Base-by-base conservation (phyloP, 1,140 invertebrate species). In the Drosophila athabasca region DNA sequence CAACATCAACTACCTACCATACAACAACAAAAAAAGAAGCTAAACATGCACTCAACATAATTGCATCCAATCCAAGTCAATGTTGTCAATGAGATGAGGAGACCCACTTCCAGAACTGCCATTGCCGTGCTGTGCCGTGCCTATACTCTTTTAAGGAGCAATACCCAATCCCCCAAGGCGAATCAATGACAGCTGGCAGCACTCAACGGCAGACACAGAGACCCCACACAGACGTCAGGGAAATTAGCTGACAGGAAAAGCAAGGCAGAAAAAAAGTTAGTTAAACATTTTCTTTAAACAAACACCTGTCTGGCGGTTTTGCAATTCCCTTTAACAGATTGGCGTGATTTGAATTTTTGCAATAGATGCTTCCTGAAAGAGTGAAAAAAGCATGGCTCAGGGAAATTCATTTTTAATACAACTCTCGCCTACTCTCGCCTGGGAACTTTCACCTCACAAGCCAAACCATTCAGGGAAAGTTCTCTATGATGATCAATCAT, bases 41-140 rank as follows among this genome's bases (percentile, higher is more conserved):
- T 48, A 59, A 73, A 76, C 59, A 76, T 72, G 64, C 45, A 64
- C 29, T 58, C 50, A 49, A 59, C 58, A 82, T 82, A 77, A 81
- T 82, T 82, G 53, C 35, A 13, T 62, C 9, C 22, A 43, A 44
- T 61, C 61, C 35, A 24, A 48, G 51, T 43, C 44, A 68, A 48
- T 53, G 13, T 17, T 55, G 65, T 46, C 29, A 46, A 41, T 48
- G 24, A n/a, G n/a, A 41, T 48, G 24, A 39, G 60, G n/a, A 31
- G 17, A 19, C 17, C 19, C 19, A 39, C 19, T 64, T 9, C 6
- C 13, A 57, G 66, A 68, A 69, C 19, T 39, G 11, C 35, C 35
- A 39, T 19, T 19, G 17, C 17, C 17, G 1, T 19, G 17, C 17
- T 1, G 17, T 19, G 17, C 17, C 17, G 35, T 39, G 11, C 35